Conservation (phyloP, 2,888 invertebrate species). For the Trichacis sp. region DNA sequence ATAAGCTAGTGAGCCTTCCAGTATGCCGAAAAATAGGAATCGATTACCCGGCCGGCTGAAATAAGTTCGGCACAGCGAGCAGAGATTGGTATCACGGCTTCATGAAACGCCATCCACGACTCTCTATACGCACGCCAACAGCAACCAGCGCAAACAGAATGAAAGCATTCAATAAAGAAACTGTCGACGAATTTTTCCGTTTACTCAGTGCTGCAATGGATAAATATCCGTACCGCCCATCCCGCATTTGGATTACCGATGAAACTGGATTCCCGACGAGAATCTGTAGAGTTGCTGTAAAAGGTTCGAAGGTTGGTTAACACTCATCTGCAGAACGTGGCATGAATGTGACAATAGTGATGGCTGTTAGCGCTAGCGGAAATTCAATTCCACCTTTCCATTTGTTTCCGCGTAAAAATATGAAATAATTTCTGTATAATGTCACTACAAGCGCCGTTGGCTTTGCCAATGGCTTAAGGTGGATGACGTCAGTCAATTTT, state of each 20-base stretch:
- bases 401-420: constrained; percentile 27
- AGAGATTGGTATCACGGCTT: constrained; percentile 7
- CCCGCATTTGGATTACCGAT: constrained; percentile 60
- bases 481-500: constrained; percentile 34
- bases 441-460: constrained; percentile 23
- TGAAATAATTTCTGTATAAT: constrained; percentile 9
- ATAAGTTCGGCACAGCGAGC: constrained; percentile 29
- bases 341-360: constrained; percentile 48
- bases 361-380: constrained; percentile 30
- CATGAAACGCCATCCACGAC: constrained; percentile 1
- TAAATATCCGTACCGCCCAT: constrained; percentile 24
- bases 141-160: constrained; percentile 3
- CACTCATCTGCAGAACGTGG: constrained; percentile 49
- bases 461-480: constrained; percentile 24
- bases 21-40: constrained; percentile 30
- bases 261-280: constrained; percentile 58
- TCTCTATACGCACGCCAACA: constrained; percentile 8
- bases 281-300: constrained; percentile 36
- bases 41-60: constrained; percentile 25
- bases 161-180: constrained; percentile 25
- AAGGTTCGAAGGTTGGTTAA: constrained; percentile 43
- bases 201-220: constrained; percentile 29
- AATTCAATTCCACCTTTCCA: constrained; percentile 36
- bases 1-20: constrained; percentile 33
- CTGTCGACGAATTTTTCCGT: constrained; percentile 42